Conservation (phyloP, 2,113 vertebrate genomes). For the Madoqua kirkii region DNA sequence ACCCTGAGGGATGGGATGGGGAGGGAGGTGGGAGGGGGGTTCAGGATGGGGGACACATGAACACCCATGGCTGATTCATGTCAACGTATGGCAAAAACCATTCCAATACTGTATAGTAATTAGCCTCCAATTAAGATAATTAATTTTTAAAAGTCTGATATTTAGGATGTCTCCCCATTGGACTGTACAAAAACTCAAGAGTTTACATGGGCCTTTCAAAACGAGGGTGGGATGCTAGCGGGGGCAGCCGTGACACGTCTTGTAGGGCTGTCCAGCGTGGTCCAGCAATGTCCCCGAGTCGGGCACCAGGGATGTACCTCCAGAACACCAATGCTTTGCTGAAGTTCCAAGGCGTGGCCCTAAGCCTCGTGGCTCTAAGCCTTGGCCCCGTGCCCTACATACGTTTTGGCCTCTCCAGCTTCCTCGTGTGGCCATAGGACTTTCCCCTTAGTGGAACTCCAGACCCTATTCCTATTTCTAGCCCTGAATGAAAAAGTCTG, state of each 20-base stretch:
- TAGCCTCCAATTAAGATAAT: background rate
- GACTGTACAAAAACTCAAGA: background rate
- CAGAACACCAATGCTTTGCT: background rate
- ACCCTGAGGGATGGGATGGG: background rate
- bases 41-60: background rate
- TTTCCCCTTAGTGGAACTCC: background rate
- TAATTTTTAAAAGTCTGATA: background rate
- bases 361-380: background rate
- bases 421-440: background rate
- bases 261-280: background rate
- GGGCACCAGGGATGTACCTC: background rate
- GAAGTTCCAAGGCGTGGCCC: background rate
- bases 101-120: background rate
- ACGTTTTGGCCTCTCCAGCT: background rate
- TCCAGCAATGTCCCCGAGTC: rapidly evolving
- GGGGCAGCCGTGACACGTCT: background rate
- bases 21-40: background rate
- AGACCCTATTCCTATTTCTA: background rate
- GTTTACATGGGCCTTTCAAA: background rate
- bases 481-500: background rate
- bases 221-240: background rate
- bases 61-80: background rate
- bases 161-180: background rate
- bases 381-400: background rate
- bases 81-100: background rate